Conservation (phyloP, 1,140 invertebrate species). For the fruit fly (Drosophila melanogaster) region Release_6_plus_ISO1_MT NC_004354.4:17971001-17971500, state of each 20-base stretch:
- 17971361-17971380: constrained; percentile 50
- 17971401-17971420: neutral
- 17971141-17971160: constrained; percentile 67
- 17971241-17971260: constrained; percentile 32
- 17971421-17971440: constrained; percentile 3
- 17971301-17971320: neutral
- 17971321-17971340: constrained; percentile 57
- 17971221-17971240: constrained; percentile 20
- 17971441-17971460: neutral
- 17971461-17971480: constrained; percentile 1
- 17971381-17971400: constrained; percentile 44
- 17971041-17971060: constrained; percentile 40
- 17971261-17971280: constrained; percentile 5
- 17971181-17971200: constrained; percentile 50
- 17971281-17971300: neutral
- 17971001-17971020: constrained; percentile 29
- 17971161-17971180: constrained; percentile 17
- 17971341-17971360: constrained; percentile 76
- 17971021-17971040: constrained; percentile 36
- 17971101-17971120: constrained; percentile 19
- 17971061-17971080: neutral
- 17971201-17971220: constrained; percentile 16
- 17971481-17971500: neutral
- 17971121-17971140: constrained; percentile 25
- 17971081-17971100: constrained; percentile 1